These are phyloP conservation scores for Tetraodon nigroviridis DNA, from an alignment of 2,113 vertebrate species.

Conservation along the genomic window DNA sequence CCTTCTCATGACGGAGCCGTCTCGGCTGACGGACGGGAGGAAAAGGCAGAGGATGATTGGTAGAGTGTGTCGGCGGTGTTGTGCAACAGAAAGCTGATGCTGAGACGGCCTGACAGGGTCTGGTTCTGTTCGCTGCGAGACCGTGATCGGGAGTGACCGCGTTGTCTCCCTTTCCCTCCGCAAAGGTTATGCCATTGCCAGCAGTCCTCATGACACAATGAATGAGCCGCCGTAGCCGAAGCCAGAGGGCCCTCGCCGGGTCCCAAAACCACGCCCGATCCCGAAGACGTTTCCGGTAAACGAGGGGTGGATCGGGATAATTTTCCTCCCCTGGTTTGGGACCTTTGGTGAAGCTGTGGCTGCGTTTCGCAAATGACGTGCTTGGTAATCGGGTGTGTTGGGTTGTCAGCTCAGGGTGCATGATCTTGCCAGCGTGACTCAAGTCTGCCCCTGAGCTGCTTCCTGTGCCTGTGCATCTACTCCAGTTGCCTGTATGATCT, in stretches of 20 bases:
- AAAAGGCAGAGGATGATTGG: constrained; percentile 41
- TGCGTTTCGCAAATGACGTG: constrained; percentile 60
- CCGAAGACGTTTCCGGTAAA: neutral
- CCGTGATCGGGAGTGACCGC: constrained; percentile 70
- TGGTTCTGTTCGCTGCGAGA: constrained; percentile 68
- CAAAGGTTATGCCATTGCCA: constrained; percentile 91
- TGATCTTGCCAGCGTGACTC: constrained; percentile 77
- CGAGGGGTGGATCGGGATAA: neutral
- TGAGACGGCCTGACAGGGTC: constrained; percentile 71
- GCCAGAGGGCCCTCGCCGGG: constrained; percentile 78
- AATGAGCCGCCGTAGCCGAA: constrained; percentile 78
- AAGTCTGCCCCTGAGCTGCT: constrained; percentile 74
- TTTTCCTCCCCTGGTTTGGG: constrained; percentile 13
- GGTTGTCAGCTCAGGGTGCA: constrained; percentile 68
- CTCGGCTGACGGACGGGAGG: constrained; percentile 39
- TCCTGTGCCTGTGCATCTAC: constrained; percentile 69
- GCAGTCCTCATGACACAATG: constrained; percentile 89
- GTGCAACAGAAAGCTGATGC: constrained; percentile 56
- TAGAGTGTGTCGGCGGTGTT: constrained; percentile 47
- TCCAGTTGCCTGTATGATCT: constrained; percentile 72
- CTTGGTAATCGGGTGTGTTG: constrained; percentile 66
- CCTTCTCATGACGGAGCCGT: constrained; percentile 28
- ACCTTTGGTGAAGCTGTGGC: constrained; percentile 39
- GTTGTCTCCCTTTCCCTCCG: constrained; percentile 63
- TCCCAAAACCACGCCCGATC: constrained; percentile 51